These are phyloP conservation scores for Brachionus rubens DNA, from an alignment of 1,140 invertebrate genomes.

Conservation along the genomic window DNA sequence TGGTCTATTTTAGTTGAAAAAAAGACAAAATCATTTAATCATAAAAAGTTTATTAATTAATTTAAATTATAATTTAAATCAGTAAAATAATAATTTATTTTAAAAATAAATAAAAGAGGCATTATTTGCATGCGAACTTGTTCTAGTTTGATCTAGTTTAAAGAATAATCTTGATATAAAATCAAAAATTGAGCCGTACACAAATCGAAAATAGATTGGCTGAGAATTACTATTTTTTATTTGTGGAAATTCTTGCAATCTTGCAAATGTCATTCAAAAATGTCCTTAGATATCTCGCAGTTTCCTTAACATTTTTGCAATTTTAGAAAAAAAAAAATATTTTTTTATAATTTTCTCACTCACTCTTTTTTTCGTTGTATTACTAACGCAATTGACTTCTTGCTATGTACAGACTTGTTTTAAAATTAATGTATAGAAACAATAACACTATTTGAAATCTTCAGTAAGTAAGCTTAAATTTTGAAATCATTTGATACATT, in stretches of 20 bases:
- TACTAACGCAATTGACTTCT: not conserved
- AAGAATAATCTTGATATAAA: not conserved
- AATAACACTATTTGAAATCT: constrained; percentile 20
- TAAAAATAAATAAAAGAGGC: not conserved
- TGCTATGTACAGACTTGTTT: not conserved
- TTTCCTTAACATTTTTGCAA: constrained; percentile 26
- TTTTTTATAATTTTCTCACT: no score
- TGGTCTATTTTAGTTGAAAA: no score
- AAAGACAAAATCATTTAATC: no score
- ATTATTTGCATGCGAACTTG: constrained; percentile 1
- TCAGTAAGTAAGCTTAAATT: constrained; percentile 32
- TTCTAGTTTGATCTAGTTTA: not conserved
- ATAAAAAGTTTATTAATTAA: no score
- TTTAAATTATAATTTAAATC: no score
- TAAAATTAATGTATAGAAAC: constrained; percentile 16
- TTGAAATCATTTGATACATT: constrained; percentile 41
- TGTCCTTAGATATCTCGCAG: constrained; percentile 1
- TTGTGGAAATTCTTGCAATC: not conserved
- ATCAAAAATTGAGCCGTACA: not conserved
- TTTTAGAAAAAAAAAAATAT: no score
- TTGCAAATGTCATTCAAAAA: not conserved
- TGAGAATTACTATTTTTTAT: not conserved
- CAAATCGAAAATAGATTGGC: not conserved
- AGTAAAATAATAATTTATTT: not conserved
- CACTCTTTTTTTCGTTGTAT: no score